Evolutionary conservation across 2,113 vertebrate genomes (phyloP), one percentile per base, ranked within the genome.

Genomic region (Etheostoma spectabile): DNA sequence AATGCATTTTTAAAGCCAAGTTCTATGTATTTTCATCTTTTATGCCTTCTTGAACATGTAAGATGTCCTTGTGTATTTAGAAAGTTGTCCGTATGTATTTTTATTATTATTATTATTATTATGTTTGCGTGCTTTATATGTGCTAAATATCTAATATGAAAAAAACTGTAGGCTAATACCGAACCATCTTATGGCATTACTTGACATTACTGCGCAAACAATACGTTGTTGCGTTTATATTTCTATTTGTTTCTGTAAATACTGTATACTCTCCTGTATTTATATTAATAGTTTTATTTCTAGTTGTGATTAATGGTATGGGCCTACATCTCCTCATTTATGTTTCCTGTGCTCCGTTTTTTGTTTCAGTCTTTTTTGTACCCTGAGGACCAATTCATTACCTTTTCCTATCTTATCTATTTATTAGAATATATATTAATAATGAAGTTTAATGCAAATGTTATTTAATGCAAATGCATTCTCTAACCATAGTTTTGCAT

Each of bases 401-500:
- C 38, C 10, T 42, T 42, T 38, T 42, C 10, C 38, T 38, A 52
- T 27, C 6, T 59, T 30, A 8, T 30, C 6, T 30, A 30, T 30
- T 30, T 30, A 30, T 30, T 30, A 30, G 2, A 30, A 30, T 30
- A 30, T 30, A 4, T 30, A 30, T 30, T 13, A 69, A 69, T 42
- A 60, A 52, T 67, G 53, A 70, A 60, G 27, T 74, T 53, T 55
- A 42, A 66, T 78, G n/a, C 65, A 71, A 75, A 69, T 63, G 14
- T 57, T 3, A 30, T 55, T 48, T 55, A 21, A 76, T 86, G 71
- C 61, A 73, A 87, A 77, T 67, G 10, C 8, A 30, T 69, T 66
- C 52, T 85, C 42, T 38, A 19, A 46, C 16, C 2, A 48, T 15
- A 19, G 55, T 68, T 84, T 84, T 77, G 63, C 51, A 79, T 87